These are phyloP conservation scores for Bombycilla garrulus DNA, from an alignment of 2,113 vertebrate genomes.

Conservation along the genomic window DNA sequence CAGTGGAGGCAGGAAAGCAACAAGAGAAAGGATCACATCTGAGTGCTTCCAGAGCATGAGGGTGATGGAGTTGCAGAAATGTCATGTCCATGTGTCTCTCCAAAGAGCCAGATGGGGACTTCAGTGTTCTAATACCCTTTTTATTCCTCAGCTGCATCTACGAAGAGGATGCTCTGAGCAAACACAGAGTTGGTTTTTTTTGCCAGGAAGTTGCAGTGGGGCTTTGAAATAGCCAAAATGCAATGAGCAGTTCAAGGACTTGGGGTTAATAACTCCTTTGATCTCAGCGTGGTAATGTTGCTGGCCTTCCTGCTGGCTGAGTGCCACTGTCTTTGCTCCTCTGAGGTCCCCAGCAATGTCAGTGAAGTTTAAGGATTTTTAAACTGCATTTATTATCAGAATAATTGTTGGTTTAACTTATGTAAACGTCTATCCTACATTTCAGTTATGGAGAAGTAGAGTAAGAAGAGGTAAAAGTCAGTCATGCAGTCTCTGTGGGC, in stretches of 20 bases:
- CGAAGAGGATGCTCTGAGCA: neutral
- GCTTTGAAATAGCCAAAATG: conserved; percentile 1
- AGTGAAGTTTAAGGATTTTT: neutral
- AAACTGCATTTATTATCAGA: neutral
- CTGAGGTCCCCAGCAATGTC: neutral
- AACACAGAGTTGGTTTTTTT: neutral
- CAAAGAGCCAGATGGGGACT: neutral
- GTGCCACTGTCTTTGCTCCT: neutral
- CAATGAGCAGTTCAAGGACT: neutral
- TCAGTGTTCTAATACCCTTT: neutral
- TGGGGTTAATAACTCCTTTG: neutral
- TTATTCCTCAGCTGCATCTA: neutral
- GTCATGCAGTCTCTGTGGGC: neutral
- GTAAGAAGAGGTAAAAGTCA: neutral
- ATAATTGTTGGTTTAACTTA: conserved; percentile 7
- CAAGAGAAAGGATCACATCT: neutral
- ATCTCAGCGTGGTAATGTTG: neutral
- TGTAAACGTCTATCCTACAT: neutral
- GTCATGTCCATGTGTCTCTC: neutral
- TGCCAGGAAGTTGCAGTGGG: neutral
- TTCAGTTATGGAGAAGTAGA: neutral
- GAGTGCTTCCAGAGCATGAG: neutral
- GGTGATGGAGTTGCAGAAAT: neutral
- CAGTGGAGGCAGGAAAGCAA: neutral
- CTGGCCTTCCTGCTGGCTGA: neutral